Conservation (phyloP, 2,888 invertebrate genomes). For the Cephonodes hylas region DNA sequence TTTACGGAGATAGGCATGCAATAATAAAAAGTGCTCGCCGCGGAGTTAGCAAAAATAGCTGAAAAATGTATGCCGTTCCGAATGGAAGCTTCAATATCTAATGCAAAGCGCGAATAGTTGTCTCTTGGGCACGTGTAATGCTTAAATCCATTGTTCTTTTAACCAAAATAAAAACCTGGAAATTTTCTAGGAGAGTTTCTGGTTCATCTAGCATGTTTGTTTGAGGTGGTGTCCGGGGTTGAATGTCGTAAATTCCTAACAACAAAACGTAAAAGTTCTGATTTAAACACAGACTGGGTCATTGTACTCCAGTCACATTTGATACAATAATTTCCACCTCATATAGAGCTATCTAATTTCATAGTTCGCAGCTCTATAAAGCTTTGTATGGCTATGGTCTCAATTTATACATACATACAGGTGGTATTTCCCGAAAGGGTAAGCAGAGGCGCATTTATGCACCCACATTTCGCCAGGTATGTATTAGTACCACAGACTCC, state of each 20-base stretch:
- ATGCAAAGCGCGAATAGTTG: neutral
- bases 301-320: too few species aligned
- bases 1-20: neutral
- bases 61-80: neutral
- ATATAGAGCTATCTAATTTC: too few species aligned
- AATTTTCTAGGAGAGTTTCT: neutral
- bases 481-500: too few species aligned
- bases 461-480: too few species aligned
- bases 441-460: too few species aligned
- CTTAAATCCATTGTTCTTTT: neutral
- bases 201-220: neutral
- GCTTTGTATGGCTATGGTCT: too few species aligned
- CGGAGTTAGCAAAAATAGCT: neutral
- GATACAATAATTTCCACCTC: too few species aligned
- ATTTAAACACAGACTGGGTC: neutral
- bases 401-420: too few species aligned
- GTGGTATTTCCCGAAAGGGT: too few species aligned
- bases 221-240: neutral
- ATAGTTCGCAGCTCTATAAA: too few species aligned
- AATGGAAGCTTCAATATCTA: constrained; percentile 7
- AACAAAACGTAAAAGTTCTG: neutral
- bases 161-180: neutral
- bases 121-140: neutral
- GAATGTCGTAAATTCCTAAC: neutral
- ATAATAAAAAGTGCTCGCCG: constrained; percentile 1